phyloP scores from a whole-genome alignment of 2,797 vertebrate genomes.

The Leuciscus waleckii region DNA sequence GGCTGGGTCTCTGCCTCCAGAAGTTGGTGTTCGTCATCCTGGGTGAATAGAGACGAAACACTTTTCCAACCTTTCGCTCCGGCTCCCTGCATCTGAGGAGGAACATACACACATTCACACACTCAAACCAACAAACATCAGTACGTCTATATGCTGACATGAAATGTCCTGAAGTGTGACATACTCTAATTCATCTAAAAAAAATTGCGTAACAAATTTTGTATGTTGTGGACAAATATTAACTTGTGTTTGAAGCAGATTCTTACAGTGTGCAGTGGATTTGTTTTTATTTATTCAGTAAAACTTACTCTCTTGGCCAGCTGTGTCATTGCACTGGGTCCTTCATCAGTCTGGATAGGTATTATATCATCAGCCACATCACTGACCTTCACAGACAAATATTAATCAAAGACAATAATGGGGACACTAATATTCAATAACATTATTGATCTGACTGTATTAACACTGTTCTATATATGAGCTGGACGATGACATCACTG shows the following conservation, averaged over 20 bases:
- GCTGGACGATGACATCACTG: neutral
- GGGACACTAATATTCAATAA: neutral
- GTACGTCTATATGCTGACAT: neutral
- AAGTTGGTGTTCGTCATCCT: constrained; percentile 91
- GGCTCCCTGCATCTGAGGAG: constrained; percentile 88
- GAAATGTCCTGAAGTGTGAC: no score
- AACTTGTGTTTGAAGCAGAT: neutral
- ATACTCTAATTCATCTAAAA: neutral
- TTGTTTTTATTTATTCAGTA: neutral
- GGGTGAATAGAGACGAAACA: constrained; percentile 88
- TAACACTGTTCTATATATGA: neutral
- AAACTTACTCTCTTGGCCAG: constrained; percentile 86
- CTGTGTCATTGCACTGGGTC: constrained; percentile 81
- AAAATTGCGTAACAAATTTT: neutral
- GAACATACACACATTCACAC: constrained; percentile 43
- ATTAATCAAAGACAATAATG: constrained; percentile 5
- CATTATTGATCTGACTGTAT: neutral
- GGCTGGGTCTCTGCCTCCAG: constrained; percentile 81
- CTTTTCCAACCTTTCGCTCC: constrained; percentile 89
- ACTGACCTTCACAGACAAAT: constrained; percentile 67
- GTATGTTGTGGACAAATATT: neutral
- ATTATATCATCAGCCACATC: constrained; percentile 72
- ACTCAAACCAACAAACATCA: neutral
- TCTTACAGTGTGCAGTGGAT: neutral
- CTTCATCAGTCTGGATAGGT: constrained; percentile 80